Base-by-base conservation (phyloP, 2,113 vertebrate species). In the Bostrychus sinensis region DNA sequence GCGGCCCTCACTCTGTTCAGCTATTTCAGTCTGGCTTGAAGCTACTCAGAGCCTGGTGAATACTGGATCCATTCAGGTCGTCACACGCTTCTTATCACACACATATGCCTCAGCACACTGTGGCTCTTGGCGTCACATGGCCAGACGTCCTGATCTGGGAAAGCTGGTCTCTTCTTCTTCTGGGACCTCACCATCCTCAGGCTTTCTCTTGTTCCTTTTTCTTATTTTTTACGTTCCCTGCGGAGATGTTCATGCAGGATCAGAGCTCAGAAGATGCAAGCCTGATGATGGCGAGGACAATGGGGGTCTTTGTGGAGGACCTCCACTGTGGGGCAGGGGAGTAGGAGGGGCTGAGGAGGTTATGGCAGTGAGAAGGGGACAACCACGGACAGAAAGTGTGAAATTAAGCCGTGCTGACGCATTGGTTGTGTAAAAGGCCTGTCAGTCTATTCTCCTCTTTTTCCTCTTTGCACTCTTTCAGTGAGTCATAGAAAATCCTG, bases 251-350 rank as follows among this genome's bases (percentile, higher is more conserved):
- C 25, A 71, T 62, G 70, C 51, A 68, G 79, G 61, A 74, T 75
- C 53, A 71, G 79, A 66, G 75, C 73, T 79, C 78, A 83, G 77
- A 75, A 73, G 87, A 88, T 81, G 75, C 70, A 76, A 64, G 72
- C 55, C 32, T 14, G 75, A 82, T 87, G 86, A 86, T 36, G 61
- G 51, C 8, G 0, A 67, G 67, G 43, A 91, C 89, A 91, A 90
- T 89, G 69, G 73, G 59, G 20, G 39, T 69, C 86, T 91, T 89
- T 92, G 88, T 91, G 53, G 75, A 45, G 39, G 82, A 79, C 78
- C 80, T 85, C 73, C 63, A 58, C 56, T 51, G 71, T 48, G 70
- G 62, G 53, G 58, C 36, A 25, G 62, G 70, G 19, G 42, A 41
- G 56, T 2, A n/a, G 14, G 38, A 34, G n/a, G n/a, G 48, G 43